Conservation (phyloP, 2,113 vertebrate species). For the Malurus melanocephalus region DNA sequence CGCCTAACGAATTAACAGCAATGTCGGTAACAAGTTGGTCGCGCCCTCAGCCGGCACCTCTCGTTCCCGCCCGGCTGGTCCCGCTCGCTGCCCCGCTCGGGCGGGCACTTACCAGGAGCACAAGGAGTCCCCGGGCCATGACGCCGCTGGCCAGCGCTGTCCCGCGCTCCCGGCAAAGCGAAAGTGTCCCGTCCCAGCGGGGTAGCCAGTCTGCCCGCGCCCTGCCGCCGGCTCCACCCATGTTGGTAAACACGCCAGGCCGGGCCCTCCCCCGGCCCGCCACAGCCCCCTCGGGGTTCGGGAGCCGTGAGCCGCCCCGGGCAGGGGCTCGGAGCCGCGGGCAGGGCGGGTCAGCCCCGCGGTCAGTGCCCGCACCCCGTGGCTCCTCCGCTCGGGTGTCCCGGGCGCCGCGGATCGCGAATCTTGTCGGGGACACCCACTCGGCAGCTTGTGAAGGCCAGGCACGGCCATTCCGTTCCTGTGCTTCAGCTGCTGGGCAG, state of each 20-base stretch:
- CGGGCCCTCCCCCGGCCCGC: background rate
- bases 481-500: background rate
- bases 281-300: background rate
- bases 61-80: background rate
- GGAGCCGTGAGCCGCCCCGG: no score
- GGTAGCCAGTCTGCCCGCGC: no score
- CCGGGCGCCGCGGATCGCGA: no score
- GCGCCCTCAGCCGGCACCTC: background rate
- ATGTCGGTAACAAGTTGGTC: fast-evolving
- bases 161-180: background rate
- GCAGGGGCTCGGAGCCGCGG: background rate
- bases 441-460: background rate
- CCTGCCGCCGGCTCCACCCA: background rate
- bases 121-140: background rate
- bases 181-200: background rate
- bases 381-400: no score
- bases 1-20: background rate
- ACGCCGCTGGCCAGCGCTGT: no score
- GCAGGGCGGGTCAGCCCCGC: background rate
- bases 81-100: background rate
- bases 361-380: background rate
- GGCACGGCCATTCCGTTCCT: fast-evolving
- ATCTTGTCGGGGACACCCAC: fast-evolving
- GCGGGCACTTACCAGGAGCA: slow-evolving; percentile 4
- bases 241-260: background rate